These are phyloP conservation scores for Arenicola marina DNA, from an alignment of 2,888 invertebrate species.

Conservation along the genomic window DNA sequence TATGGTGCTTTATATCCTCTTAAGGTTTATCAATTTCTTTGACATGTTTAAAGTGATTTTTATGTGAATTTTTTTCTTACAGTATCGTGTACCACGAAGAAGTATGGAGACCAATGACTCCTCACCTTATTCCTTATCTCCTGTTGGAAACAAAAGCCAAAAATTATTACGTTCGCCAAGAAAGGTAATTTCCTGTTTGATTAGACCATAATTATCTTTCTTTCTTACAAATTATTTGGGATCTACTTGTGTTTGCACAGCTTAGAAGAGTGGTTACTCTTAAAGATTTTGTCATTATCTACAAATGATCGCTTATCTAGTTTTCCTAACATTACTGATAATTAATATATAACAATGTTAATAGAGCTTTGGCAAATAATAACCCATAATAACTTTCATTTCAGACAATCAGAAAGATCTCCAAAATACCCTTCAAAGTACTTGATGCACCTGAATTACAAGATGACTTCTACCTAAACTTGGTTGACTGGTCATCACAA, in stretches of 20 bases:
- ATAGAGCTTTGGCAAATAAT: not conserved
- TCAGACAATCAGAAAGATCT: constrained; percentile 92
- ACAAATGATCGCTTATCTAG: no score
- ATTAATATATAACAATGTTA: not conserved
- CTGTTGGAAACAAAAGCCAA: constrained; percentile 93
- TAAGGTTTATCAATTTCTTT: no score
- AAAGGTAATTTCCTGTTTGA: constrained; percentile 66
- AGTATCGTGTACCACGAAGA: constrained; percentile 56
- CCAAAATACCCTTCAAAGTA: constrained; percentile 97
- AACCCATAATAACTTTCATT: not conserved
- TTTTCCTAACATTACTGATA: no score
- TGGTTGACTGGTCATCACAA: constrained; percentile 99
- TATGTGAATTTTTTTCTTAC: no score
- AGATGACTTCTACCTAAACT: constrained; percentile 98
- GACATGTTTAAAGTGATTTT: no score
- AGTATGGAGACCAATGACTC: constrained; percentile 61
- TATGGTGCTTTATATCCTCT: no score
- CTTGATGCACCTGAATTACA: constrained; percentile 95
- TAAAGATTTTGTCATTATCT: no score
- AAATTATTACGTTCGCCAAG: constrained; percentile 90
- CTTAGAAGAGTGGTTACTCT: no score
- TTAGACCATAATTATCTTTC: not conserved
- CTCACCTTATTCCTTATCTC: constrained; percentile 89
- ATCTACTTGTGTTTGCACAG: no score
- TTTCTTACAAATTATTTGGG: no score